Percentiles rank a stretch among this genome's conserved stretches.
These are phyloP conservation scores for Callospermophilus lateralis DNA, from an alignment of 2,113 vertebrate genomes.

Conservation along the genomic window DNA sequence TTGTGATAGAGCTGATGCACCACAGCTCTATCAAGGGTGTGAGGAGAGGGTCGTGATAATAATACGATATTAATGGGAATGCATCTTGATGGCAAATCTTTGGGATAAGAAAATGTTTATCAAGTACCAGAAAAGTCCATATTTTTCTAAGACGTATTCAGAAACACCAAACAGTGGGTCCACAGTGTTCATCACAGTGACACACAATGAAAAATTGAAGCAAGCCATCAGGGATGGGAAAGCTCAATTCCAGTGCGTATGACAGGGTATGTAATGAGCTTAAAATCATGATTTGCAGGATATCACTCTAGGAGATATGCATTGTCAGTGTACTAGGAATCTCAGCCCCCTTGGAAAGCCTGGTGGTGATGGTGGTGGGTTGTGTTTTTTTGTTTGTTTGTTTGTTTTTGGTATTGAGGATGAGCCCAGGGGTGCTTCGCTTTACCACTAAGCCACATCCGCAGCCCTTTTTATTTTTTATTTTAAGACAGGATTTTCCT, in stretches of 20 bases:
- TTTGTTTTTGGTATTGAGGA: no score
- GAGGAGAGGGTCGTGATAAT: accelerated
- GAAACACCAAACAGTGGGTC: not conserved
- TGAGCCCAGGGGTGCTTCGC: no score
- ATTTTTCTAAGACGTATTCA: not conserved
- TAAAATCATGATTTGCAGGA: not conserved
- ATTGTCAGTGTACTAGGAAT: not conserved
- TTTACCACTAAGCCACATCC: no score
- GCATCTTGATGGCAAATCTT: no score
- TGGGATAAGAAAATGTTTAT: not conserved
- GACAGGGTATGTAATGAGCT: not conserved
- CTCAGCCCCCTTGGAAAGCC: not conserved
- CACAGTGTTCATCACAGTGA: not conserved
- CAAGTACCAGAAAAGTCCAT: not conserved
- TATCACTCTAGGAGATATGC: not conserved
- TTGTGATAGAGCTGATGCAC: not conserved
- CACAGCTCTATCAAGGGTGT: not conserved
- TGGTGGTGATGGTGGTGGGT: no score
- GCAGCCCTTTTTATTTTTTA: no score
- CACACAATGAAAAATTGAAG: not conserved
- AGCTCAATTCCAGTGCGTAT: not conserved
- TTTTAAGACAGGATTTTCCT: no score
- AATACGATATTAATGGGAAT: not conserved
- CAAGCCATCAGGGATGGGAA: accelerated
- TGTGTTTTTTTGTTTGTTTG: no score